Base-by-base conservation (phyloP, 2,888 invertebrate genomes). In the Xestoiulus laeticollis region DNA sequence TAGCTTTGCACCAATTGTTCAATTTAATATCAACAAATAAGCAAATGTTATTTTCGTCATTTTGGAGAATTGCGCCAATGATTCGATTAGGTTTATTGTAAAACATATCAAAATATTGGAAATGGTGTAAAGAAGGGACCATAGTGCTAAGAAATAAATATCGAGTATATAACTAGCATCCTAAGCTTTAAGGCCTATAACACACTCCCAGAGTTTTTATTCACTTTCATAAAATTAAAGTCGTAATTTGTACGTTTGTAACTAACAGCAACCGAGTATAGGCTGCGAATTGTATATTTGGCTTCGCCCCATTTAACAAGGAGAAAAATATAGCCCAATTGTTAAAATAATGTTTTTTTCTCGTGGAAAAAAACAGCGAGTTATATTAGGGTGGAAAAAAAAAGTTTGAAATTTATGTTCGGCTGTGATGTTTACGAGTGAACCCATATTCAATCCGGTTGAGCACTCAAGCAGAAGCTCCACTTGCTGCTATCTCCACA, bases 221-320 rank as follows among this genome's bases (percentile, higher is more conserved):
- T 68, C 22, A 22, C 68, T 68, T 68, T 68, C 68, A 68, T 68
- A 68, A 68, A 68, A 26, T n/a, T 8, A 68, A 68, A n/a, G 22
- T 68, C 68, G 68, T 68, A 68, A 68, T 68, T 68, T 68, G 22
- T 68, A 68, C 68, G 26, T 68, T 68, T 68, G 68, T 68, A 68
- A 12, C 68, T 22, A 68, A n/a, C 26, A 22, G 68, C 68, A 68
- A 68, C 68, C 68, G 6, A 26, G 22, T 16, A 12, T 1, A 16
- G 48, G 14, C 48, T 16, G 16, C 48, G 48, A 10, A 38, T 8
- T 8, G 38, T 38, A 38, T 68, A 68, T 68, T 68, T 68, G 68
- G 5, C 1, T 26, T 68, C 68, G 68, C 68, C 68, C 68, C 68
- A 68, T 68, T 68, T 68, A 68, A 68, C 68, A 68, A 68, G 8